Conservation (phyloP, 2,113 vertebrate genomes). For the Colinus virginianus region DNA sequence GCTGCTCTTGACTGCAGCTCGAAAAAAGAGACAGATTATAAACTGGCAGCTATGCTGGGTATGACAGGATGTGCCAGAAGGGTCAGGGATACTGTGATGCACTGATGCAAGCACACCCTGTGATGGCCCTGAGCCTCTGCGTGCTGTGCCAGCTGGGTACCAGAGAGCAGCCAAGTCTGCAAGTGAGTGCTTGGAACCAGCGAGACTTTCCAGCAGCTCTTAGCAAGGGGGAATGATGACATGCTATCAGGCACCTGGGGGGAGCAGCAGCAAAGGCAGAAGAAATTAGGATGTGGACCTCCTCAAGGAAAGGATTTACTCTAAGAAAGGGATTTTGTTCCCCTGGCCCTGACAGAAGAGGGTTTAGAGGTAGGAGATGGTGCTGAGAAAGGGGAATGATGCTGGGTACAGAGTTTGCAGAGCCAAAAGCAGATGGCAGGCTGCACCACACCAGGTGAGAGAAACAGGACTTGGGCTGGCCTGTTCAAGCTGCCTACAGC, state of each 20-base stretch:
- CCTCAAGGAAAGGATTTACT: not conserved
- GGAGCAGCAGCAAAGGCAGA: not conserved
- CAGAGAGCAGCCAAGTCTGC: not conserved
- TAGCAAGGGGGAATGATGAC: not conserved
- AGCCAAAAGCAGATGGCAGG: not conserved
- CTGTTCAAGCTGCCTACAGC: not conserved
- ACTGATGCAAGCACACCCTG: not conserved
- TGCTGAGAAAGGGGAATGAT: not conserved
- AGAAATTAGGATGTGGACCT: not conserved
- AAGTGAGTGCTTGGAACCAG: not conserved
- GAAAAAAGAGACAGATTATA: not conserved
- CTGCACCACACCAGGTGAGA: not conserved
- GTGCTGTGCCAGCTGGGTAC: no score
- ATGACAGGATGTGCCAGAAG: not conserved
- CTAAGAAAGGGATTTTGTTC: not conserved
- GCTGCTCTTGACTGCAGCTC: not conserved
- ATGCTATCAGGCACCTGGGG: fast-evolving
- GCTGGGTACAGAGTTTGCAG: not conserved
- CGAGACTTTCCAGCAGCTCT: not conserved
- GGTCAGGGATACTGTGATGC: not conserved
- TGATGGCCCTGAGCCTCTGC: not conserved
- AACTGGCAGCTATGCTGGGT: not conserved
- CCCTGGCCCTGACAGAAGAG: not conserved
- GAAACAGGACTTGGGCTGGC: fast-evolving
- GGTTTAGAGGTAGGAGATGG: not conserved